Base-by-base conservation (phyloP, 2,113 vertebrate species). In the Eurypyga helias region DNA sequence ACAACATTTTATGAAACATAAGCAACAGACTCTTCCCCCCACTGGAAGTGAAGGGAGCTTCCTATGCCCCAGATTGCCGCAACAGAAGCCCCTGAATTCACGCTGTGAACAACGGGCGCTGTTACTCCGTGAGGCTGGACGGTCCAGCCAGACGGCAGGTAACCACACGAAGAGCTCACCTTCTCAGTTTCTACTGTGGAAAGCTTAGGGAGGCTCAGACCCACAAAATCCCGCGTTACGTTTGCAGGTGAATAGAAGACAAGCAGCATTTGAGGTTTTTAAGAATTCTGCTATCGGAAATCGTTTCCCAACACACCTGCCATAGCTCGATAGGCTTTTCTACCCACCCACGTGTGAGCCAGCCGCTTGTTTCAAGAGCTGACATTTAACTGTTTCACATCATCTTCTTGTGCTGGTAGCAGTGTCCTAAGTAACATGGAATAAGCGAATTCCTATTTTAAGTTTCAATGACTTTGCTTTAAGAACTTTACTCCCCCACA, bases 381-480 rank as follows among this genome's bases (percentile, higher is more conserved):
- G 93, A 95, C 90, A 95, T 95, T 94, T 94, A 57, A 76, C 33
- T 64, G 89, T 18, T 96, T 78, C 91, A 81, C 83, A 93, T 71
- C 77, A 93, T 67, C 76, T 49, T 48, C 90, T 87, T 41, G 83
- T 84, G 89, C 92, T 94, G 83, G 94, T 60, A 84, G 55, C 80
- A 87, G 72, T 24, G 75, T 54, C 85, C 75, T 77, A 48, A 88
- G 87, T 71, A 79, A 83, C 57, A 36, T 0, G 13, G 72, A 91
- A 31, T 57, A 33, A 76, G 31, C 72, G 86, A 95, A 84, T 78
- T 78, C 58, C 66, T 69, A 7, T 43, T 96, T 92, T 84, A 91
- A 93, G 92, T 94, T 95, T 17, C 87, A 83, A 65, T 84, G 84
- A 96, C 95, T 97, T 97, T 95, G 86, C 91, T 84, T 72, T 34